A percentile compares a stretch with the other conserved stretches of the same genome.
Evolutionary conservation across 2,113 vertebrate species (phyloP).

Genomic region (Phaethon lepturus): DNA sequence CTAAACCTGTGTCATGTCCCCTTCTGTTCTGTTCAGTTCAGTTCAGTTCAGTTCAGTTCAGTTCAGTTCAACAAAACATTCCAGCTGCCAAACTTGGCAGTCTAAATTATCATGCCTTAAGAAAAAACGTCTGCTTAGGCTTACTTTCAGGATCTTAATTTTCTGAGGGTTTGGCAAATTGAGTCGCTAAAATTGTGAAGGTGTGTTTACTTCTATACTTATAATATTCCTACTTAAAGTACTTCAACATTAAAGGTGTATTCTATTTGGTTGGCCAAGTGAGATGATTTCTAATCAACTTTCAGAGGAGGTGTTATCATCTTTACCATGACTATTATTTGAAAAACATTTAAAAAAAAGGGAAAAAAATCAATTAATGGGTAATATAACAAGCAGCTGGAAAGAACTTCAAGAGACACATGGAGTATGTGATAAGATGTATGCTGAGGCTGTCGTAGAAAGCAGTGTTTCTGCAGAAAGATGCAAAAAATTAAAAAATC

Average conservation of each 20-base stretch:
- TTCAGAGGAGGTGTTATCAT: not conserved
- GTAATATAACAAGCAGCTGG: not conserved
- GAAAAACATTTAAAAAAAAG: not conserved
- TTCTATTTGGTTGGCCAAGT: not conserved
- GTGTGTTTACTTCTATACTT: not conserved
- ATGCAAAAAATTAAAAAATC: not conserved
- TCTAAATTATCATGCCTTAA: not conserved
- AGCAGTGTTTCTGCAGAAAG: constrained; percentile 44
- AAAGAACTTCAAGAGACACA: constrained; percentile 12
- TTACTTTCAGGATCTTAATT: not conserved
- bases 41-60: not conserved
- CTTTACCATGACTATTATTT: constrained; percentile 33
- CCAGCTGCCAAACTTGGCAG: not conserved
- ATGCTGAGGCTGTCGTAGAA: constrained; percentile 52
- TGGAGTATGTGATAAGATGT: constrained; percentile 43
- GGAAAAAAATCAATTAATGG: constrained; percentile 67
- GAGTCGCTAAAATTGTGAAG: not conserved
- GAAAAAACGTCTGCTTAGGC: not conserved
- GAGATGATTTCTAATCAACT: constrained; percentile 37
- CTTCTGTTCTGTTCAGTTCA: not conserved
- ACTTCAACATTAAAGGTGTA: not conserved
- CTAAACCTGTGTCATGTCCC: not conserved
- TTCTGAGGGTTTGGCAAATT: not conserved
- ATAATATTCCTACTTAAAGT: not conserved
- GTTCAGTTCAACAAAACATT: not conserved